A percentile compares a stretch with the other conserved stretches of the same genome.
Evolutionary conservation across 2,888 invertebrate species (phyloP).

Genomic region (Crossocerus cetratus): DNA sequence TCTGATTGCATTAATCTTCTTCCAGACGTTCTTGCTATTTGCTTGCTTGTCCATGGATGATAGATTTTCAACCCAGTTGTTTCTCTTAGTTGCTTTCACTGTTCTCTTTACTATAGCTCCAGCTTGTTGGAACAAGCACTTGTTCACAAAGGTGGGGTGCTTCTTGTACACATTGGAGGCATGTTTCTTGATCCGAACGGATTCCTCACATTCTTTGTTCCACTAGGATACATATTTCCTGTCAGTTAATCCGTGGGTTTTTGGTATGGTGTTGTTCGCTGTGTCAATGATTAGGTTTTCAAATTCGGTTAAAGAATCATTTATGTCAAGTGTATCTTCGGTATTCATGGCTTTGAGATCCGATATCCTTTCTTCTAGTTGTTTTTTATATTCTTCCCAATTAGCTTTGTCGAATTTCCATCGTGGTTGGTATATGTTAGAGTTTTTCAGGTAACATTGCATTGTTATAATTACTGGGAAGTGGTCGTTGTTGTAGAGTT

Average conservation of each 20-base stretch:
- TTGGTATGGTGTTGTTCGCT: conserved; percentile 17
- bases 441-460: too few species aligned
- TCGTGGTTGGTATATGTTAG: neutral
- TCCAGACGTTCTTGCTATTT: conserved; percentile 13
- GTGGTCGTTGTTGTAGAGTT: too few species aligned
- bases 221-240: conserved; percentile 32
- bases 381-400: neutral
- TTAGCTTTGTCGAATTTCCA: conserved; percentile 1
- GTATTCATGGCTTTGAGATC: too few species aligned
- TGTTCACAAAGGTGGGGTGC: conserved; percentile 6
- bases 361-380: too few species aligned
- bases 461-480: too few species aligned
- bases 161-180: conserved; percentile 20
- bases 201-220: conserved; percentile 37
- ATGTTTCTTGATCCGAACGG: conserved; percentile 5
- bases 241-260: conserved; percentile 4
- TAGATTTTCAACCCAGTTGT: conserved; percentile 10
- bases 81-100: conserved; percentile 16
- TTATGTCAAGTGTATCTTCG: neutral
- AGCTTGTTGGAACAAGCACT: neutral
- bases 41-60: conserved; percentile 3
- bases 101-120: conserved; percentile 13
- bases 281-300: conserved; percentile 16
- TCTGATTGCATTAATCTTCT: conserved; percentile 20
- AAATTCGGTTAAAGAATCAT: neutral